phyloP scores from a whole-genome alignment of 2,888 invertebrate genomes.

The Lepidochitona cinerea region DNA sequence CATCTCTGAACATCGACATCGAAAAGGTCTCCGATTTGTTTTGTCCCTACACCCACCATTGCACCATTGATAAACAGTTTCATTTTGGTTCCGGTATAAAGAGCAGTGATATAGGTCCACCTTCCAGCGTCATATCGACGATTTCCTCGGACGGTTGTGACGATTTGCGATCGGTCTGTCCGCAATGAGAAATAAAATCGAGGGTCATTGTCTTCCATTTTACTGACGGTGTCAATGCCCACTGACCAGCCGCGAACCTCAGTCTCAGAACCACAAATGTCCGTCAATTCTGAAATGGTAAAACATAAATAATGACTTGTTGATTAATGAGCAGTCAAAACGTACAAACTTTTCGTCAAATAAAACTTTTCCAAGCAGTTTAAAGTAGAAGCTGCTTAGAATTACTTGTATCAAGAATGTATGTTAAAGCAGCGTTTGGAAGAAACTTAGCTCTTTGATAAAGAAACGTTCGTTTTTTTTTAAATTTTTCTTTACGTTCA shows the following conservation, averaged over 20 bases:
- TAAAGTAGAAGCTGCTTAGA: no score
- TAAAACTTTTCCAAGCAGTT: no score
- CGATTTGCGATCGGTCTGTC: slow-evolving; percentile 33
- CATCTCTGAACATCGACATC: slow-evolving; percentile 30
- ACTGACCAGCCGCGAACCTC: slow-evolving; percentile 40
- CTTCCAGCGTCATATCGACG: slow-evolving; percentile 36
- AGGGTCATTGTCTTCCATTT: slow-evolving; percentile 31
- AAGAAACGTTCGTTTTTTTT: no score
- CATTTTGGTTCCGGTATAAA: slow-evolving; percentile 48
- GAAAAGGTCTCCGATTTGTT: slow-evolving; percentile 47
- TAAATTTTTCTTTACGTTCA: no score
- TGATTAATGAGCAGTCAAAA: no score
- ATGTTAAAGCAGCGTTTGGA: no score
- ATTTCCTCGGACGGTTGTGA: slow-evolving; percentile 36
- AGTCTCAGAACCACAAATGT: slow-evolving; percentile 35
- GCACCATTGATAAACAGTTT: slow-evolving; percentile 54
- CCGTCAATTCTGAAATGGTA: slow-evolving; percentile 30
- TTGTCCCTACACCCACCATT: slow-evolving; percentile 36
- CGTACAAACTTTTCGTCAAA: no score
- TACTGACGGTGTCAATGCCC: slow-evolving; percentile 36
- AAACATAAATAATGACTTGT: no score
- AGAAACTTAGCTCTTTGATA: no score
- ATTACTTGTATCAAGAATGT: no score
- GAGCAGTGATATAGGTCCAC: slow-evolving; percentile 55
- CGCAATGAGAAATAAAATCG: slow-evolving; percentile 45